Conservation (phyloP, 2,113 vertebrate genomes). For the Nesoenas mayeri region DNA sequence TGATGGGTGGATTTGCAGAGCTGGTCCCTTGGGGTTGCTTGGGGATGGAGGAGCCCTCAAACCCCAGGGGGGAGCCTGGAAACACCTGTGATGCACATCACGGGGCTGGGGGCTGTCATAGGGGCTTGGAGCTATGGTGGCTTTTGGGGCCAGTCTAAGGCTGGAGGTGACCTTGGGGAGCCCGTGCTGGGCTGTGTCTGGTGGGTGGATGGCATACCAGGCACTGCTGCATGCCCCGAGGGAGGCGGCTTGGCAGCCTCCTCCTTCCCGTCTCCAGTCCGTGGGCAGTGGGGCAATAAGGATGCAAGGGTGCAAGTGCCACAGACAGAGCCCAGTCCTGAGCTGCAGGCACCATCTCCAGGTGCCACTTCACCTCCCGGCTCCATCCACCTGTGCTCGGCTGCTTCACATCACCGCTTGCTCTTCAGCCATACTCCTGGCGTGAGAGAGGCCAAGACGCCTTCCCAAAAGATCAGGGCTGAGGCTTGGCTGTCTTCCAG, state of each 20-base stretch:
- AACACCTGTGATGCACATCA: fast-evolving
- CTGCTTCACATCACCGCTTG: fast-evolving
- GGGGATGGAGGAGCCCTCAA: neutral
- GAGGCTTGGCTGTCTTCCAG: neutral
- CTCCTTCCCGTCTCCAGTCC: neutral
- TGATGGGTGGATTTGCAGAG: neutral
- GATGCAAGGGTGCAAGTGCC: neutral
- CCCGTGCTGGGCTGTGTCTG: neutral
- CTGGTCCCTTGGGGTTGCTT: neutral
- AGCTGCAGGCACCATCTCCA: neutral
- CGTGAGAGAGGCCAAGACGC: neutral
- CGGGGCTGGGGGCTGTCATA: fast-evolving
- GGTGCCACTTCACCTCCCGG: neutral
- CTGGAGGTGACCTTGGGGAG: slow-evolving; percentile 28
- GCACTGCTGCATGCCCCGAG: neutral
- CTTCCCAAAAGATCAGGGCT: neutral
- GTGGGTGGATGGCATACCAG: neutral
- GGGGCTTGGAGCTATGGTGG: neutral
- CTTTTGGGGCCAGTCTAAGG: neutral
- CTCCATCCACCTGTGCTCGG: neutral
- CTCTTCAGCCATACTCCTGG: neutral
- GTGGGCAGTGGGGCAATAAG: neutral
- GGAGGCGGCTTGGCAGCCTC: neutral
- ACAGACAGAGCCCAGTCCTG: neutral
- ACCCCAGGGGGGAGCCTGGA: neutral